phyloP scores from a whole-genome alignment of 2,113 vertebrate genomes.

The Gyps fulvus region DNA sequence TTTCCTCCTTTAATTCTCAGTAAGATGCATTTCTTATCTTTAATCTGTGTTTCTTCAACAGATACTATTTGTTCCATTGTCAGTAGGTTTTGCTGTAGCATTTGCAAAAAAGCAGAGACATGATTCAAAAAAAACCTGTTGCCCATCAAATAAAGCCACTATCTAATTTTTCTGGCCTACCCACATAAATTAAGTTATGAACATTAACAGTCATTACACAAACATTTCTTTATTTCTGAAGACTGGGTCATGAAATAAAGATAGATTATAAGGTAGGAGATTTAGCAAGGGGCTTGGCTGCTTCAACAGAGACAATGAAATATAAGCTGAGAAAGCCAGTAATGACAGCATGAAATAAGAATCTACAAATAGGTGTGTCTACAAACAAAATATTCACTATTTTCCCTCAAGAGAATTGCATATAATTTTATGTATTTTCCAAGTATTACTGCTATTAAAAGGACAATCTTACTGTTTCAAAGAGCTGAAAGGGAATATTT shows the following conservation, averaged over 20 bases:
- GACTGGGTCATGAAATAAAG: conserved; percentile 2
- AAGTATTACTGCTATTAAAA: neutral
- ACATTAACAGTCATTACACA: neutral
- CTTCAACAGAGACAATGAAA: neutral
- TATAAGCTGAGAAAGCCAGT: neutral
- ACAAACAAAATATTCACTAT: neutral
- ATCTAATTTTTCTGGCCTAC: neutral
- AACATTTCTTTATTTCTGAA: neutral
- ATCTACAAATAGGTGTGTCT: conserved; percentile 43
- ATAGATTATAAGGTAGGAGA: neutral
- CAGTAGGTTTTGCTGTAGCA: conserved; percentile 92
- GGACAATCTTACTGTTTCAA: neutral
- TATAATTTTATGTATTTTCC: neutral
- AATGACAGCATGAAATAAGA: conserved; percentile 17
- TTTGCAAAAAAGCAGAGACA: neutral
- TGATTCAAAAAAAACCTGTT: neutral
- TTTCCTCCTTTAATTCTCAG: conserved; percentile 96
- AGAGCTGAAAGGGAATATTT: neutral
- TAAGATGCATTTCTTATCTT: conserved; percentile 97
- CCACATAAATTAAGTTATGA: neutral
- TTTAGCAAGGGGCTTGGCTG: neutral
- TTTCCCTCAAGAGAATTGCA: neutral
- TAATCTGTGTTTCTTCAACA: conserved; percentile 96
- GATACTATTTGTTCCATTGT: conserved; percentile 96
- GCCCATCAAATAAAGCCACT: neutral